Base-by-base conservation (phyloP, 2,888 invertebrate genomes). In the Nomada ruficornis region DNA sequence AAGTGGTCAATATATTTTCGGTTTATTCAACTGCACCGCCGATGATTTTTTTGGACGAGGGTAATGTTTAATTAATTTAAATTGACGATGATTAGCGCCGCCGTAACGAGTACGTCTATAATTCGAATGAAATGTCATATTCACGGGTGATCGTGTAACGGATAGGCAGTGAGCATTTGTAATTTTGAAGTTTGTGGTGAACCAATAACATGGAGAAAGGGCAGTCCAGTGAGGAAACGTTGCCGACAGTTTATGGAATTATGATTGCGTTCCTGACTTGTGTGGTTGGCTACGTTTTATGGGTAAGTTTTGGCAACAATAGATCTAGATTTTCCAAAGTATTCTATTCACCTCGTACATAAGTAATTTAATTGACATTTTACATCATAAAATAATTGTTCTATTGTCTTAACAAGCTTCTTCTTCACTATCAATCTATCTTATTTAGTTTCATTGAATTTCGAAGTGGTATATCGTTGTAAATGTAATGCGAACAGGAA, bases 241-340 rank as follows among this genome's bases (percentile, higher is more conserved):
- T 93, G 86, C 93, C 93, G 77, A 91, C 91, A 47, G 83, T 91
- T 84, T 93, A 93, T 76, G 93, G 93, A 73, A 88, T 93, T 80
- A 88, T 93, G 88, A 93, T 93, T 85, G 93, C 93, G n/a, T 90
- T 93, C 67, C 77, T 93, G 76, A 93, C 93, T 36, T 93, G 91
- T 47, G 78, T 93, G 62, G 81, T 93, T 44, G 93, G 93, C 76
- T 93, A 93, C 84, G 88, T 93, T 70, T 77, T 93, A 55, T 93
- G 93, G 93, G 93, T 93, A 85, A 93, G 93, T 60, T 20, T 20
- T 57, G 55, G 18, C n/a, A 59, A 60, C 26, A 15, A 60, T 18
- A n/a, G 47, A 36, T n/a, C 5, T 15, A 3, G n/a, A 42, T 2
- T 15, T 26, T 5, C 10, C 44, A 2, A 54, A 64, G 15, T 29